These are phyloP conservation scores for Rhyzopertha dominica DNA, from an alignment of 1,140 invertebrate genomes.

Conservation along the genomic window DNA sequence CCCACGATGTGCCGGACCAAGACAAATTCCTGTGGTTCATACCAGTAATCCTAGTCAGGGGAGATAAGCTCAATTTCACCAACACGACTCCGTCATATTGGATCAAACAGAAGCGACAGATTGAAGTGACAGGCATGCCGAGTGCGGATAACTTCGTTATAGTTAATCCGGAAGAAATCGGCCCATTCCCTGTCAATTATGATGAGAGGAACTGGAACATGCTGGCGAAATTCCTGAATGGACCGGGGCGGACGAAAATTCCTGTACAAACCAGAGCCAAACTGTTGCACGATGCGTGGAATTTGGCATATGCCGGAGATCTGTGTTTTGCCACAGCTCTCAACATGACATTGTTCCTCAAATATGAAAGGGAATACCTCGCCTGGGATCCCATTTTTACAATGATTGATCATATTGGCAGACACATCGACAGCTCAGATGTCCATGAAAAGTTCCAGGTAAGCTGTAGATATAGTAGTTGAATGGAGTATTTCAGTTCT, in stretches of 20 bases:
- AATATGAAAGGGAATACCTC: constrained; percentile 62
- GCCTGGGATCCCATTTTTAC: constrained; percentile 75
- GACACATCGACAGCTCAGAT: constrained; percentile 59
- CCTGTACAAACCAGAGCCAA: constrained; percentile 68
- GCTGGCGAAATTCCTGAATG: constrained; percentile 58
- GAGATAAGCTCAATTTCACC: constrained; percentile 53
- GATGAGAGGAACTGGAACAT: constrained; percentile 74
- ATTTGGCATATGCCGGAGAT: constrained; percentile 71
- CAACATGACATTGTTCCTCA: constrained; percentile 70
- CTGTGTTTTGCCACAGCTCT: constrained; percentile 63
- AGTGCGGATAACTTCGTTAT: constrained; percentile 59
- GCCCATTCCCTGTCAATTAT: constrained; percentile 78
- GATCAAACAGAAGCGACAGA: constrained; percentile 54
- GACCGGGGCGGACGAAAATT: constrained; percentile 52
- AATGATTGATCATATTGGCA: constrained; percentile 70
- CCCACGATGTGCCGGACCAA: constrained; percentile 59
- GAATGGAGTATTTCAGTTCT: too few species aligned
- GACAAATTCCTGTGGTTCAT: constrained; percentile 64
- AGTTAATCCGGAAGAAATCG: constrained; percentile 75
- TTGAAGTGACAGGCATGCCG: constrained; percentile 51
- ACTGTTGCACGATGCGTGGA: constrained; percentile 72
- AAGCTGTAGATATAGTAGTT: too few species aligned
- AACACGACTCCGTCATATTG: constrained; percentile 52
- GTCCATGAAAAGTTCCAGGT: constrained; percentile 66
- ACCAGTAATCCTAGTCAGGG: constrained; percentile 56